Evolutionary conservation across 2,113 vertebrate genomes (phyloP).

Genomic region (Garra rufa): DNA sequence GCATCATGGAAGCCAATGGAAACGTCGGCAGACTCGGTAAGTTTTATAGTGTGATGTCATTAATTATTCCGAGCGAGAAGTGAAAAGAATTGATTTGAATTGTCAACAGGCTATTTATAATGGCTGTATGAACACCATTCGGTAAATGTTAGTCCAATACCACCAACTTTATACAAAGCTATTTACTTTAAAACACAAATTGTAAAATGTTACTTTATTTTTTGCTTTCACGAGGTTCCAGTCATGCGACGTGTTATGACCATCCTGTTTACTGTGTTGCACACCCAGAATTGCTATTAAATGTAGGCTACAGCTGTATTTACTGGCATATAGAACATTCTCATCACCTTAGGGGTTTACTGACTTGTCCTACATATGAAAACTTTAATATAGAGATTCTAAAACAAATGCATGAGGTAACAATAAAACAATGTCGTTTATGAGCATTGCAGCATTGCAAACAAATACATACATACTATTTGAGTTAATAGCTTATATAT

Average conservation of each 20-base stretch:
- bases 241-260: background rate
- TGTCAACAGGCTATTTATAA: background rate
- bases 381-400: background rate
- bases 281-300: background rate
- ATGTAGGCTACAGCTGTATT: background rate
- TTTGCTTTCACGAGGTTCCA: background rate
- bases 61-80: background rate
- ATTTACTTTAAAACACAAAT: background rate
- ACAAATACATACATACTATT: background rate
- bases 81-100: background rate
- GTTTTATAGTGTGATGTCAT: background rate
- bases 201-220: background rate
- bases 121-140: background rate
- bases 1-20: conserved; percentile 28
- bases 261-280: background rate
- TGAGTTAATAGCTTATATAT: background rate
- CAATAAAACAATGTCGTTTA: background rate
- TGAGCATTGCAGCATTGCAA: background rate
- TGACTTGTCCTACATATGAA: background rate
- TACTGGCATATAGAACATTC: background rate
- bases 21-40: conserved; percentile 37
- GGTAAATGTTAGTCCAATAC: background rate
- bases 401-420: background rate
- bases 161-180: background rate
- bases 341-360: background rate